Base-by-base conservation (phyloP, 2,113 vertebrate species). In the Microtus montanus region DNA sequence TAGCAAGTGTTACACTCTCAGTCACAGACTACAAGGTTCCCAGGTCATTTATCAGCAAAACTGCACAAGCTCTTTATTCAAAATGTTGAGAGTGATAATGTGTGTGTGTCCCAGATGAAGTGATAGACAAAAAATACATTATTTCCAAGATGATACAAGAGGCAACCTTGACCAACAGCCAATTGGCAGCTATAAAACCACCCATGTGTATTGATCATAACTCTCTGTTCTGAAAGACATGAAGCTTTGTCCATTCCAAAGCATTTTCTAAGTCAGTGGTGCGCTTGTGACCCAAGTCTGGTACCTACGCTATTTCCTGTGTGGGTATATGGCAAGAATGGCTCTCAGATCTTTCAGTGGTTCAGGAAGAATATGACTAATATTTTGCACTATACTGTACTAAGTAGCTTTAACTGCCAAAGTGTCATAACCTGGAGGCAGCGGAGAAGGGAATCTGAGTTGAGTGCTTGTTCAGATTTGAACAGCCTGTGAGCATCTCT, bases 21-120 rank as follows among this genome's bases (percentile, higher is more conserved):
- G 89, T 92, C 86, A 97, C 82, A 95, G 96, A 87, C 87, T 97
- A 88, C 92, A 96, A 93, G 93, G 96, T 98, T 97, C 90, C 94
- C 87, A 95, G 93, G 91, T 96, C 96, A 97, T 96, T 88, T 91
- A 71, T 97, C 96, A 84, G 96, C 93, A 97, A 89, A 97, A 98
- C 87, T 94, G 17, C 28, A 63, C 70, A 92, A 82, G 33, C 75
- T 97, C 90, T 93, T 97, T 96, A 94, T 75, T 90, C 92, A 93
- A 78, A 97, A 58, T 44, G 64, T 3, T 14, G 91, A 92, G 78
- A 91, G 20, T 85, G 71, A 95, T 86, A 95, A 64, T 26, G 5
- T 30, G 94, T 94, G 71, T 26, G 5, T 38, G 94, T 95, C 95
- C 84, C 85, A 95, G 95, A 98, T 94, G 95, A 95, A 97, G 83